Conservation (phyloP, 1,140 invertebrate genomes). For the Amyelois transitella region DNA sequence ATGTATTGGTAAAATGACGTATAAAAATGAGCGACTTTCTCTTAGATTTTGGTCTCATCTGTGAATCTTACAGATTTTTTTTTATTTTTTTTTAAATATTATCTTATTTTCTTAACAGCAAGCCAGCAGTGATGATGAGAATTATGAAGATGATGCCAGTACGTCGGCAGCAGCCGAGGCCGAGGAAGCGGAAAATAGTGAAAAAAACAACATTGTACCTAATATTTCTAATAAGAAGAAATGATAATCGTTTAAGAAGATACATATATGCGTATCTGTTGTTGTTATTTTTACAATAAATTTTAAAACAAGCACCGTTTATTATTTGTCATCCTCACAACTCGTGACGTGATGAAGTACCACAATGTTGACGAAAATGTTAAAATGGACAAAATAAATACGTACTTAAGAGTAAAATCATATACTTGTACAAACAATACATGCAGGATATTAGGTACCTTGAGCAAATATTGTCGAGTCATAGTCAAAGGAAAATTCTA, state of each 20-base stretch:
- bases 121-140: slow-evolving; percentile 33
- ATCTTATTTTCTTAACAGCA: slow-evolving; percentile 17
- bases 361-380: neutral
- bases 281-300: neutral
- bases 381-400: neutral
- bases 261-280: neutral
- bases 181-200: slow-evolving; percentile 11
- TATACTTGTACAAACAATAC: neutral
- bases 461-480: neutral
- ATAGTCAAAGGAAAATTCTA: neutral
- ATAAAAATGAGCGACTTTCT: too few species aligned
- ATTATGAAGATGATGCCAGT: slow-evolving; percentile 32
- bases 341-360: neutral
- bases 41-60: too few species aligned
- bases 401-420: neutral
- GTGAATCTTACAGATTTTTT: too few species aligned
- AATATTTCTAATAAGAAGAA: too few species aligned
- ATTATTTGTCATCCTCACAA: neutral
- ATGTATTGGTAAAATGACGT: too few species aligned
- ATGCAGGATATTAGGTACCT: neutral
- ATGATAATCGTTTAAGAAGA: too few species aligned
- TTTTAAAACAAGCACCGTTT: neutral
- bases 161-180: slow-evolving; percentile 18
- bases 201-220: neutral
- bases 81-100: neutral